Evolutionary conservation across 2,113 vertebrate genomes (phyloP).

Genomic region (Garra rufa): DNA sequence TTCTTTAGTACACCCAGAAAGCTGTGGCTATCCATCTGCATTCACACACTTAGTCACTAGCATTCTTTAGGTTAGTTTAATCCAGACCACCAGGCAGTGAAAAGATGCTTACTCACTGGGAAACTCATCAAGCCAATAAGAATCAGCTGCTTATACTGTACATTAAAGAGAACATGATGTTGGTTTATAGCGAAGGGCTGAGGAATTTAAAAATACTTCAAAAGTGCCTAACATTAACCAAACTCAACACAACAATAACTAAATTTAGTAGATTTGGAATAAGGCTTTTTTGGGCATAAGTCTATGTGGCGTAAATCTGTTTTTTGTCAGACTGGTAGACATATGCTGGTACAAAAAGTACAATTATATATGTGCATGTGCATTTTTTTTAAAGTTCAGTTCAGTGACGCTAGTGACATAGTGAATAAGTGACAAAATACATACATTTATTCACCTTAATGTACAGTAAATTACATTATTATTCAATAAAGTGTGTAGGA

Average conservation of each 20-base stretch:
- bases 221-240: neutral
- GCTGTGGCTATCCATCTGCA: conserved; percentile 55
- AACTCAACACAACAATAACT: neutral
- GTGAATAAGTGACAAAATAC: too few species aligned
- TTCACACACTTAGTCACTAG: conserved; percentile 47
- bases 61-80: conserved; percentile 40
- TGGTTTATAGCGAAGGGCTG: neutral
- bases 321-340: neutral
- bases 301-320: neutral
- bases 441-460: neutral
- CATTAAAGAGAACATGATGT: conserved; percentile 18
- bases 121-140: conserved; percentile 24
- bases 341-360: too few species aligned
- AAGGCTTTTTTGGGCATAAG: too few species aligned
- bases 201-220: neutral
- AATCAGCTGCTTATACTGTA: conserved; percentile 32
- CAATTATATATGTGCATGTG: too few species aligned
- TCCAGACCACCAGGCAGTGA: conserved; percentile 24
- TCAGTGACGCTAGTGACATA: too few species aligned
- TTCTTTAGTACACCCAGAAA: conserved; percentile 60
- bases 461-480: neutral
- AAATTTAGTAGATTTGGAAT: too few species aligned
- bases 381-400: too few species aligned
- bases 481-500: neutral
- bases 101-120: conserved; percentile 53